Evolutionary conservation across 2,113 vertebrate genomes (phyloP).

Genomic region (Girardinichthys multiradiatus): DNA sequence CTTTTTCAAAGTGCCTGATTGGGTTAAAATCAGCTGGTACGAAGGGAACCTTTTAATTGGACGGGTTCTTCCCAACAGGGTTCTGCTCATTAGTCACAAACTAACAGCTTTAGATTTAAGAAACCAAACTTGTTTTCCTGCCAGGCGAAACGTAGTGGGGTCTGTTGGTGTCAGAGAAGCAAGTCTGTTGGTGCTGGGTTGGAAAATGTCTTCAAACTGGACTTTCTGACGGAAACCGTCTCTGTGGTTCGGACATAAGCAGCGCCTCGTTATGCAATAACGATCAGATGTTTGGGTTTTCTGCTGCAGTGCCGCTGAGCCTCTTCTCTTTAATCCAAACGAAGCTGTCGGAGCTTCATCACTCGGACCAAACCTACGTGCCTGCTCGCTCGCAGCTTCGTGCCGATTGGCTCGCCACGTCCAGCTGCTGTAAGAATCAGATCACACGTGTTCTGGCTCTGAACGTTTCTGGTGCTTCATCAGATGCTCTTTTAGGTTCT

Average conservation of each 20-base stretch:
- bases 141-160: too few species aligned
- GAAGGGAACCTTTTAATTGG: constrained; percentile 3
- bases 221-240: background rate
- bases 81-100: background rate
- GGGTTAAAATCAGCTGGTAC: constrained; percentile 2
- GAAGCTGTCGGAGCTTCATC: constrained; percentile 44
- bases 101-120: background rate
- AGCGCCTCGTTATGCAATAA: constrained; percentile 2
- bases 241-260: background rate
- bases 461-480: background rate
- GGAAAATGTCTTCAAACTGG: background rate
- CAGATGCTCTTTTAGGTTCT: background rate
- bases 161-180: too few species aligned
- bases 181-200: too few species aligned
- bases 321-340: constrained; percentile 12
- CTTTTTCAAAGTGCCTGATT: constrained; percentile 69
- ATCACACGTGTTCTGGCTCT: constrained; percentile 6
- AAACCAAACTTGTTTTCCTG: too few species aligned
- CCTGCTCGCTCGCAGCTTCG: constrained; percentile 48
- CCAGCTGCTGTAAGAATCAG: constrained; percentile 43
- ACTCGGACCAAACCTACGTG: constrained; percentile 72
- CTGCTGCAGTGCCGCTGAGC: constrained; percentile 4
- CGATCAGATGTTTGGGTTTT: background rate
- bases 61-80: background rate
- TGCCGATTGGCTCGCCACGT: constrained; percentile 22